Conservation (phyloP, 2,113 vertebrate genomes). For the Laticauda colubrina region DNA sequence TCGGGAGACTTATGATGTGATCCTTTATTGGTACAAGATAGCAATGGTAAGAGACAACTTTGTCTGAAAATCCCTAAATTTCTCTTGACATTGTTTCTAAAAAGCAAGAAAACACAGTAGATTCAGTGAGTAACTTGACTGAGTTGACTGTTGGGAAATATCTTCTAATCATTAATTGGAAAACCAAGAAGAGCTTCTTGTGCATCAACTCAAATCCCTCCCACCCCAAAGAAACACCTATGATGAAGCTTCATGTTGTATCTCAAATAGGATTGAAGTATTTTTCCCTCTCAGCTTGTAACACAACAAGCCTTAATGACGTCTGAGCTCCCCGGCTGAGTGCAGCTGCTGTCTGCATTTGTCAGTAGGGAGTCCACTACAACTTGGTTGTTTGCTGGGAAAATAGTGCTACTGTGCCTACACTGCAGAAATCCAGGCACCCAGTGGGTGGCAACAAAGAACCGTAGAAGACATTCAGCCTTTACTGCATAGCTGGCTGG, state of each 20-base stretch:
- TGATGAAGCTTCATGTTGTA: background rate
- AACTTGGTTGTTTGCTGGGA: background rate
- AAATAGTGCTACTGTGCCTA: background rate
- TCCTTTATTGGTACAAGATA: background rate
- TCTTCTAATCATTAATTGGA: slow-evolving; percentile 65
- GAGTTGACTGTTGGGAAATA: slow-evolving; percentile 56
- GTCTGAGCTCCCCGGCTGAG: background rate
- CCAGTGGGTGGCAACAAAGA: background rate
- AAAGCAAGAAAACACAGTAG: background rate
- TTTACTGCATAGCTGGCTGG: background rate
- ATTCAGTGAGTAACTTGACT: slow-evolving; percentile 57
- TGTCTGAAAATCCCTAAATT: slow-evolving; percentile 22
- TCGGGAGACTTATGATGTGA: background rate
- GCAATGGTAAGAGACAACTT: slow-evolving; percentile 3
- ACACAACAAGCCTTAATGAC: background rate
- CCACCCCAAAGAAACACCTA: slow-evolving; percentile 1
- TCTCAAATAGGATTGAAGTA: slow-evolving; percentile 35
- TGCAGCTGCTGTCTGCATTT: background rate
- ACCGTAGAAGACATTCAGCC: background rate
- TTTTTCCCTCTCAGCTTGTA: background rate
- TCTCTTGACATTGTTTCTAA: background rate
- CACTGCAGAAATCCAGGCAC: background rate
- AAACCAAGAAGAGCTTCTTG: slow-evolving; percentile 43
- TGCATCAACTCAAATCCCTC: background rate
- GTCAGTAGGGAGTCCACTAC: no score